These are phyloP conservation scores for Uria aalge DNA, from an alignment of 2,113 vertebrate genomes.

Conservation along the genomic window DNA sequence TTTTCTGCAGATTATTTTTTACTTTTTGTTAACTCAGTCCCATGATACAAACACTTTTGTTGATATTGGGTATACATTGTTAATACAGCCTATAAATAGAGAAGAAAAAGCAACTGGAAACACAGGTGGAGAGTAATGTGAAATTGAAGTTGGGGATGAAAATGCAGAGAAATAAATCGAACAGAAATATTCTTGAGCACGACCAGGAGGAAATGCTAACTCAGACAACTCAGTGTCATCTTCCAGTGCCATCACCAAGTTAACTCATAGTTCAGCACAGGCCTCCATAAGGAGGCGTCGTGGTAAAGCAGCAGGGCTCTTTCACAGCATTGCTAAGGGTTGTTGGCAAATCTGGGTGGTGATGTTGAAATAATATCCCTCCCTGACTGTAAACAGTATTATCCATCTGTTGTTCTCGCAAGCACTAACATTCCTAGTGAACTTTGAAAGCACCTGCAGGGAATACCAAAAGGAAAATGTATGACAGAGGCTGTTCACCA, in stretches of 20 bases:
- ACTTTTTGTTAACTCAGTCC: neutral
- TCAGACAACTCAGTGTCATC: neutral
- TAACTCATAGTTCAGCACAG: neutral
- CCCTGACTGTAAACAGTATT: neutral
- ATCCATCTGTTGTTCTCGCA: constrained; percentile 24
- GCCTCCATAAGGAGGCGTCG: neutral
- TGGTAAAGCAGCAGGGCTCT: neutral
- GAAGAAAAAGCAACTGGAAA: neutral
- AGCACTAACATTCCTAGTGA: neutral
- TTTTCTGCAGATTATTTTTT: neutral
- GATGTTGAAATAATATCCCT: neutral
- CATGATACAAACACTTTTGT: neutral
- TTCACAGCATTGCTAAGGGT: neutral
- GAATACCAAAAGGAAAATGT: neutral
- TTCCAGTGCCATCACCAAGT: neutral
- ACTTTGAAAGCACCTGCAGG: neutral
- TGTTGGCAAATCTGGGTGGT: neutral
- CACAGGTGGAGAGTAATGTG: neutral
- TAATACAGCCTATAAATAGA: neutral
- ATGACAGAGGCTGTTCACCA: neutral
- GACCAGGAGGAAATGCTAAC: neutral
- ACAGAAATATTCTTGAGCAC: neutral
- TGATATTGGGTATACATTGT: neutral
- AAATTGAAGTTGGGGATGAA: neutral
- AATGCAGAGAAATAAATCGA: neutral